Percentiles rank a stretch among this genome's conserved stretches.
Evolutionary conservation across 2,888 invertebrate species (phyloP).

Genomic region (Leptinotarsa haldemani): DNA sequence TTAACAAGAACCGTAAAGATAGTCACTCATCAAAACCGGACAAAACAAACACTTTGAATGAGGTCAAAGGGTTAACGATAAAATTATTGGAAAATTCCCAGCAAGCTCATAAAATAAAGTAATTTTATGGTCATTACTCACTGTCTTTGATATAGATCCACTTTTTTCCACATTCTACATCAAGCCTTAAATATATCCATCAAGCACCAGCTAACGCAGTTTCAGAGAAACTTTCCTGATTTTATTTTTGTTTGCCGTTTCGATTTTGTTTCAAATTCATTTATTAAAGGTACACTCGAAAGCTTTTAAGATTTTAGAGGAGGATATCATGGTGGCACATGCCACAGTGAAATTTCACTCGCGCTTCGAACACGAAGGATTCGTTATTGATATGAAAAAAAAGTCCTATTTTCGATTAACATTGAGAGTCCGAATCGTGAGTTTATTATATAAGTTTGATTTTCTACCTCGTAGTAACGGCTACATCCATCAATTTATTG

Average conservation of each 20-base stretch:
- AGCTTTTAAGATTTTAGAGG: slow-evolving; percentile 5
- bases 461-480: too few species aligned
- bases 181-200: neutral
- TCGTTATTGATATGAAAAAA: neutral
- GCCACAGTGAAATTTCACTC: neutral
- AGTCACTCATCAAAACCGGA: neutral
- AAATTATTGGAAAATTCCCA: slow-evolving; percentile 42
- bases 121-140: slow-evolving; percentile 34
- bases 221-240: neutral
- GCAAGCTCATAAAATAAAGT: slow-evolving; percentile 31
- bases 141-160: neutral
- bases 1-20: too few species aligned
- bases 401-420: neutral
- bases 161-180: neutral
- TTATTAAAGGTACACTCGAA: slow-evolving; percentile 11
- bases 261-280: slow-evolving; percentile 2
- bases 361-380: neutral
- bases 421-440: neutral
- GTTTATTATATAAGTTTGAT: too few species aligned
- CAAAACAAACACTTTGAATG: slow-evolving; percentile 43
- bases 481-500: too few species aligned
- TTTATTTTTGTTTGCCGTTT: slow-evolving; percentile 1
- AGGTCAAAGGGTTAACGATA: slow-evolving; percentile 41
- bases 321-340: slow-evolving; percentile 1
- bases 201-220: neutral